phyloP scores from a whole-genome alignment of 2,888 invertebrate genomes.

The Zonitis immaculata region DNA sequence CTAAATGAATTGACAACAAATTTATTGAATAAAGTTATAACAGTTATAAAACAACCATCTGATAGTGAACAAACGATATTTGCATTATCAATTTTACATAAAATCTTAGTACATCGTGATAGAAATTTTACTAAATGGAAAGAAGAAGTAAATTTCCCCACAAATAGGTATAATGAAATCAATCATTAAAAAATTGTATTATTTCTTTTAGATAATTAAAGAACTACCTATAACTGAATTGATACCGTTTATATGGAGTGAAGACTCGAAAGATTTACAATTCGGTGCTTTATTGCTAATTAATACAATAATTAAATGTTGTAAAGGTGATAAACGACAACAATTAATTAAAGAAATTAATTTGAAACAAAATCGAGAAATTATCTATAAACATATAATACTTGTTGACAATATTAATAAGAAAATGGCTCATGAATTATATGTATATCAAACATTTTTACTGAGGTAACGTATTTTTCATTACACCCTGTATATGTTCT shows the following conservation, averaged over 20 bases:
- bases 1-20: slow-evolving; percentile 27
- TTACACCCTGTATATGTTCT: not conserved
- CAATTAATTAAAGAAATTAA: slow-evolving; percentile 41
- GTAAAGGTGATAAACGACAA: slow-evolving; percentile 35
- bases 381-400: slow-evolving; percentile 32
- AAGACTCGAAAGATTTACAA: slow-evolving; percentile 32
- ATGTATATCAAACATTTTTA: slow-evolving; percentile 41
- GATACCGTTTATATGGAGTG: slow-evolving; percentile 32
- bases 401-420: slow-evolving; percentile 25
- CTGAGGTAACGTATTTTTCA: slow-evolving; percentile 34
- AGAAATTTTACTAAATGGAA: slow-evolving; percentile 32
- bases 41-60: slow-evolving; percentile 29
- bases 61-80: slow-evolving; percentile 31
- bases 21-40: slow-evolving; percentile 33
- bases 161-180: not conserved
- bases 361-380: slow-evolving; percentile 28
- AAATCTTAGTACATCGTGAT: slow-evolving; percentile 35
- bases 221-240: slow-evolving; percentile 32
- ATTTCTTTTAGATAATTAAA: slow-evolving; percentile 35
- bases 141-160: slow-evolving; percentile 28
- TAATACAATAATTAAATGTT: slow-evolving; percentile 39
- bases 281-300: slow-evolving; percentile 39
- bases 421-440: slow-evolving; percentile 41
- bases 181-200: slow-evolving; percentile 5
- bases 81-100: slow-evolving; percentile 37